A percentile compares a stretch with the other conserved stretches of the same genome.
These are phyloP conservation scores for Lytechinus pictus DNA, from an alignment of 35 echinoderm and acorn worm species.

Conservation along the genomic window DNA sequence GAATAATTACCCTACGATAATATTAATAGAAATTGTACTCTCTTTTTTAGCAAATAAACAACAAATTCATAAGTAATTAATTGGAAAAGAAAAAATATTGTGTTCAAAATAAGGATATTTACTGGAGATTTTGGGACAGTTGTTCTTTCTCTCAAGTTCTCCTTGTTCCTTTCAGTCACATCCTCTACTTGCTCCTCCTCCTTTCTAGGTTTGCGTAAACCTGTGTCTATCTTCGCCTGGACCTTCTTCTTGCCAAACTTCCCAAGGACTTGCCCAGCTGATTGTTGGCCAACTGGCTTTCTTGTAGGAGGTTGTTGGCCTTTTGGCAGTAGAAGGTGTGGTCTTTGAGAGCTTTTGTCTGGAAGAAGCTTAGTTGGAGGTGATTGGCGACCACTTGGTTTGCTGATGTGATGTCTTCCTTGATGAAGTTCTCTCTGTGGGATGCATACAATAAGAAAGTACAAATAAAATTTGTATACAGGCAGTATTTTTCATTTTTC, in stretches of 20 bases:
- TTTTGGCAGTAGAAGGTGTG: neutral
- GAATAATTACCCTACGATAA: no score
- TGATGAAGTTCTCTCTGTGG: slow-evolving; percentile 34
- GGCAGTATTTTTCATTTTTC: no score
- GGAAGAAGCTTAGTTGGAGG: slow-evolving; percentile 59
- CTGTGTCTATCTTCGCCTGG: slow-evolving; percentile 81
- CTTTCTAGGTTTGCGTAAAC: slow-evolving; percentile 66
- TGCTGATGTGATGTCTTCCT: neutral
- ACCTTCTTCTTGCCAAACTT: slow-evolving; percentile 70
- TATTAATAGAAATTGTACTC: no score
- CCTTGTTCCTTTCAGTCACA: slow-evolving; percentile 48
- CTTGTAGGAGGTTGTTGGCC: neutral
- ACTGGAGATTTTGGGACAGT: neutral
- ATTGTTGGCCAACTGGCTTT: neutral
- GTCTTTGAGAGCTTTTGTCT: slow-evolving; percentile 33
- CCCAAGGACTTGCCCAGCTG: neutral
- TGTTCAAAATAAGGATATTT: neutral
- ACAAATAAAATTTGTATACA: neutral
- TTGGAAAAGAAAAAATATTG: neutral
- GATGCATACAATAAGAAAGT: neutral
- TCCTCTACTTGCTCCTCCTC: slow-evolving; percentile 51
- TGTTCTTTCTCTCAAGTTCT: slow-evolving; percentile 51
- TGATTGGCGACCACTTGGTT: slow-evolving; percentile 34
- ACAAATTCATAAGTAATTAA: no score
- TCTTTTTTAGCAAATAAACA: no score